Evolutionary conservation across 2,797 vertebrate genomes (phyloP), one percentile per base, ranked within the genome.

Genomic region (Anguilla pacifica): DNA sequence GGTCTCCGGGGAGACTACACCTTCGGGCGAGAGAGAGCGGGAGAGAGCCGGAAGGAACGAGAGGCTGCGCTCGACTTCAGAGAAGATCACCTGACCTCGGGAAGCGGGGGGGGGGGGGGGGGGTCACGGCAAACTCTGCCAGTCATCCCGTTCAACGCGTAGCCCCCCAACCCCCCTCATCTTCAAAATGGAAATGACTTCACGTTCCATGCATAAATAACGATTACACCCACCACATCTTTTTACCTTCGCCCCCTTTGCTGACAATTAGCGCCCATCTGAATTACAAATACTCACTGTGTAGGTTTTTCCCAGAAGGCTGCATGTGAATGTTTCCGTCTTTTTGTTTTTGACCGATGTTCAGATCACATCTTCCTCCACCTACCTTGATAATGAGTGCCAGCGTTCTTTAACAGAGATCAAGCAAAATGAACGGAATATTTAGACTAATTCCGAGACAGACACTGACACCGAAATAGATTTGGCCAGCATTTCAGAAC

Each of bases 161-260:
- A 9, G 17, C 70, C 3, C 31, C 19, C 15, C n/a, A 4, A 7
- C 6, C 74, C 39, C 31, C 13, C 17, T 6, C 17, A 9, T 5
- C 77, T 43, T 81, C 19, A 51, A 81, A 46, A 6, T n/a, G 6
- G 22, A 46, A 10, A 51, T 49, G 5, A 51, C 11, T 81, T 43
- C 74, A 79, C 22, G 46, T 79, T 79, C 39, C 39, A 79, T 25
- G 39, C 39, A 79, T 79, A 79, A 79, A 46, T 79, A 79, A 43
- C 9, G 15, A 43, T 43, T 0, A 74, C 6, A 2, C 74, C 74
- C 35, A 6, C 39, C 74, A 46, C 3, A 1, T 22, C 39, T 7
- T 46, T 43, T 25, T 15, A 2, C 39, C 28, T 35, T 35, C 31
- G 6, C 15, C 72, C 39, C 28, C 74, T 79, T 39, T 79, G 39